Evolutionary conservation across 2,888 invertebrate genomes (phyloP), one percentile per base, ranked within the genome.

Genomic region (Heliconius ismenius): DNA sequence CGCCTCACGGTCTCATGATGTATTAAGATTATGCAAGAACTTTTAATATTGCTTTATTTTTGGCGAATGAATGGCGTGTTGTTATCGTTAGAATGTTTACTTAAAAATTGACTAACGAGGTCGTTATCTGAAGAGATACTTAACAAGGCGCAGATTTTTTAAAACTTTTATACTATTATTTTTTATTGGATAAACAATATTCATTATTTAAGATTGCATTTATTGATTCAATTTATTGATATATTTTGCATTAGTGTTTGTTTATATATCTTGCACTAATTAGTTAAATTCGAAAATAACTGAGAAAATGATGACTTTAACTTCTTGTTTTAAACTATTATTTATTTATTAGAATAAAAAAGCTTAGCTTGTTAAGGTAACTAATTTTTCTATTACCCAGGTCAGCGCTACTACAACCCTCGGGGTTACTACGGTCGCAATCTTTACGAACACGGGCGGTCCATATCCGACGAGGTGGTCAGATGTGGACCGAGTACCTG

Each of bases 401-500:
- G 87, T 60, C 91, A 92, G 84, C 90, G 89, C 18, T 93, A 93
- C 83, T 85, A 86, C 80, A 92, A 90, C 76, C 87, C 87, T 1
- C 87, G 90, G 2, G 86, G 84, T 63, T 89, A 90, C 83, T 83
- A 86, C 74, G 91, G 91, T 2, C 89, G 88, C n/a, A 89, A 91
- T 79, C 82, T 93, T 6, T 94, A 91, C 83, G 91, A 92, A 82
- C 87, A 93, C 74, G 93, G 93, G 0, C 90, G 91, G 15, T 92
- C 93, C 3, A 91, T 94, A 80, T 93, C 93, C 62, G 93, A 93
- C 83, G 91, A 91, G 76, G 82, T 86, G 72, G 93, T 92, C 79
- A 93, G 93, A 0, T 96, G 95, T 82, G 95, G 95, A 0, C 94
- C 95, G 2, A 94, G 91, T 84, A 96, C 96, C 0, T 96, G 96